phyloP scores from a whole-genome alignment of 2,888 invertebrate genomes.

The Acleris sparsana region DNA sequence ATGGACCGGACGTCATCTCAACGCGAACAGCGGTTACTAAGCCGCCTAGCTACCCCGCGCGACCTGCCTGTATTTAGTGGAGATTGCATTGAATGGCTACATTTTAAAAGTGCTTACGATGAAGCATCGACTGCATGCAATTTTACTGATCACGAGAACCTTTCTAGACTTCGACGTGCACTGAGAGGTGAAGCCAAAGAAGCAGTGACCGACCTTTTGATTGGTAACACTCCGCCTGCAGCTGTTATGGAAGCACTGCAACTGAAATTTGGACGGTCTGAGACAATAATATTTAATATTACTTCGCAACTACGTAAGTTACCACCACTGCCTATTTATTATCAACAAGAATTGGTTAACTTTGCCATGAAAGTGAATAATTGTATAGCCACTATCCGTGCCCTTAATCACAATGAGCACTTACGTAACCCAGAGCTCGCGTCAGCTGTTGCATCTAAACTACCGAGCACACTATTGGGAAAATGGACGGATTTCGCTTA shows the following conservation, averaged over 20 bases:
- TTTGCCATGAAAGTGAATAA: constrained; percentile 28
- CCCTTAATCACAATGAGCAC: constrained; percentile 22
- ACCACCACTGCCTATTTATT: constrained; percentile 21
- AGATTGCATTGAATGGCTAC: constrained; percentile 38
- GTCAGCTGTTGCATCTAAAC: constrained; percentile 14
- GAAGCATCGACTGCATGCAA: constrained; percentile 33
- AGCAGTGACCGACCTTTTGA: constrained; percentile 40
- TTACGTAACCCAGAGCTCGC: constrained; percentile 27
- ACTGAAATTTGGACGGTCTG: constrained; percentile 28
- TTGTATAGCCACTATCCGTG: constrained; percentile 19
- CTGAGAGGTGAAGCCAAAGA: constrained; percentile 40
- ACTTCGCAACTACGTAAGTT: constrained; percentile 29
- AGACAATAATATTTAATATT: constrained; percentile 16
- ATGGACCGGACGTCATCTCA: constrained; percentile 15
- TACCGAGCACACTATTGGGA: neutral
- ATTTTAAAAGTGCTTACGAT: constrained; percentile 34
- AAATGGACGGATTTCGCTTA: constrained; percentile 2
- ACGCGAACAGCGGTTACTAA: constrained; percentile 22
- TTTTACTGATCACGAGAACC: constrained; percentile 36
- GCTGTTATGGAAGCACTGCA: constrained; percentile 28
- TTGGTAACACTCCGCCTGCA: constrained; percentile 34
- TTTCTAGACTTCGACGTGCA: constrained; percentile 37
- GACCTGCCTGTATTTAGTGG: constrained; percentile 38
- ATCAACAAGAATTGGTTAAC: constrained; percentile 19
- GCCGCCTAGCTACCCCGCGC: constrained; percentile 33